Evolutionary conservation across 2,797 vertebrate genomes (phyloP).

Genomic region (Crenichthys baileyi): DNA sequence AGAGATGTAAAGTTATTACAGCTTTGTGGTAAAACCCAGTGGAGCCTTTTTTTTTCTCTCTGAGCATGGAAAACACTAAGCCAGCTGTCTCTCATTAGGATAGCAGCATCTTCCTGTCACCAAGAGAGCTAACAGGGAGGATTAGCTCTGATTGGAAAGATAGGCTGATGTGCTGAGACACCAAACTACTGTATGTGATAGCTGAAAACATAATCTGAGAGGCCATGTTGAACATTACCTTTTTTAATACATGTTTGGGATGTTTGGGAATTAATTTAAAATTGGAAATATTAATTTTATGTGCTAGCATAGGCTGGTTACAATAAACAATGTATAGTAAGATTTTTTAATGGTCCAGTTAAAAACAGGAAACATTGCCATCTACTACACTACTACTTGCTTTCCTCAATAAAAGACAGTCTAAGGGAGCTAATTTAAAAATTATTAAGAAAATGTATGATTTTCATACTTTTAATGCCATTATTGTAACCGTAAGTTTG

Average conservation of each 20-base stretch:
- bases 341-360: neutral
- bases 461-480: neutral
- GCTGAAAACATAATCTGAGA: conserved; percentile 80
- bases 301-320: too few species aligned
- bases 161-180: conserved; percentile 75
- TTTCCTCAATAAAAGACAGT: neutral
- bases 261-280: neutral
- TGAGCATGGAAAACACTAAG: conserved; percentile 62
- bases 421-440: neutral
- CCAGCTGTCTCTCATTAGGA: conserved; percentile 86
- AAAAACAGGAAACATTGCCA: neutral
- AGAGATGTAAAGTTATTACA: conserved; percentile 75
- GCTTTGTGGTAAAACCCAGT: conserved; percentile 67
- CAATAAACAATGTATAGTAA: neutral
- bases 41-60: conserved; percentile 38
- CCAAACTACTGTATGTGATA: conserved; percentile 66
- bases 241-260: neutral
- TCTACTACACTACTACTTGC: neutral
- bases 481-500: neutral
- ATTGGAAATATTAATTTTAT: neutral
- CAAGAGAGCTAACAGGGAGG: conserved; percentile 81
- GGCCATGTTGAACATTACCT: conserved; percentile 25
- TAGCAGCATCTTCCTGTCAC: conserved; percentile 82
- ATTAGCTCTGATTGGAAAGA: conserved; percentile 84
- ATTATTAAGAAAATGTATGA: neutral